phyloP scores from a whole-genome alignment of 1,140 invertebrate genomes.

The Pseudobourletiella spinata region DNA sequence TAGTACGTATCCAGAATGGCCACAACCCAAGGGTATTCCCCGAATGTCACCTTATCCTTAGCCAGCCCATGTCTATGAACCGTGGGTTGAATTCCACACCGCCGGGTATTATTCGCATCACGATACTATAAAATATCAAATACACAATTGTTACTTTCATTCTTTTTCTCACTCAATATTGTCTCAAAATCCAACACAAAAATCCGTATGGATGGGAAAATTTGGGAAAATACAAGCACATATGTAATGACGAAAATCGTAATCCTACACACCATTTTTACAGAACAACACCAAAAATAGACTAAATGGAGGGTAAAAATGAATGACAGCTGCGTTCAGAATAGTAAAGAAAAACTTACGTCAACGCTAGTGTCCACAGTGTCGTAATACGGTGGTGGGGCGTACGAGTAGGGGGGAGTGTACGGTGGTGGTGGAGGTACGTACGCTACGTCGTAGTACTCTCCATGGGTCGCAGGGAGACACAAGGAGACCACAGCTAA shows the following conservation, averaged over 20 bases:
- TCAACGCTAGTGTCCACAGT: conserved; percentile 27
- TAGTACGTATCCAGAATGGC: conserved; percentile 29
- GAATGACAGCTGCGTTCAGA: neutral
- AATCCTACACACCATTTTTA: neutral
- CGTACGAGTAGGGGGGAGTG: neutral
- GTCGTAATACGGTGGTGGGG: conserved; percentile 24
- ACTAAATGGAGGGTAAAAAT: neutral
- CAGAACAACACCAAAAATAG: neutral
- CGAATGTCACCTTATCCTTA: conserved; percentile 20
- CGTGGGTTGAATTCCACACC: conserved; percentile 28
- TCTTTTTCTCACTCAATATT: no score
- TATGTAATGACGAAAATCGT: neutral
- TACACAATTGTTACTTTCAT: no score
- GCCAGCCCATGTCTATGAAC: conserved; percentile 27
- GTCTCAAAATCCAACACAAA: neutral
- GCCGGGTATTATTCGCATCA: conserved; percentile 24
- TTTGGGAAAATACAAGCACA: neutral
- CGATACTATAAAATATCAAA: conserved; percentile 19
- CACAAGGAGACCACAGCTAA: conserved; percentile 4
- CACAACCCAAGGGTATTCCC: conserved; percentile 32
- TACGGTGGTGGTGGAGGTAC: neutral
- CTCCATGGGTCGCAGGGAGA: conserved; percentile 5
- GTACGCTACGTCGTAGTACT: neutral
- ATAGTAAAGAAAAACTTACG: conserved; percentile 21
- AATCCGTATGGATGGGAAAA: no score